A percentile compares a stretch with the other conserved stretches of the same genome.
These are phyloP conservation scores for Betta splendens DNA, from an alignment of 2,797 vertebrate genomes.

Conservation along the genomic window DNA sequence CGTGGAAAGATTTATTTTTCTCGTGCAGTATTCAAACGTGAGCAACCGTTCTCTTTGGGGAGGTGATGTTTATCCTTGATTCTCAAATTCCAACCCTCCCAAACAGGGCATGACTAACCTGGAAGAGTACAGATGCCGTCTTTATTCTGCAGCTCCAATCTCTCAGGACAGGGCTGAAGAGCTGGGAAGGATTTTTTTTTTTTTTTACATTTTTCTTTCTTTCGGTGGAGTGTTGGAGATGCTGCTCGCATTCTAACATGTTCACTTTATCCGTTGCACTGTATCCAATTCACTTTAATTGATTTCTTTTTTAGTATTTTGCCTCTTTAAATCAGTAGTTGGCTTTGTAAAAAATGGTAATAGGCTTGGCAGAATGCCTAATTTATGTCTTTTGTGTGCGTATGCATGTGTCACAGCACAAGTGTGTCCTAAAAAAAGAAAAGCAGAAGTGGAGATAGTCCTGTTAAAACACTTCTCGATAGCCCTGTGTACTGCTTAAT, in stretches of 20 bases:
- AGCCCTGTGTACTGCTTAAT: slow-evolving; percentile 50
- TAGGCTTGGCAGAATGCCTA: slow-evolving; percentile 84
- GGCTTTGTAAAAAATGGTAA: slow-evolving; percentile 86
- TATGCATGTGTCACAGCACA: slow-evolving; percentile 67
- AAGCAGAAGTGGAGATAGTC: slow-evolving; percentile 22
- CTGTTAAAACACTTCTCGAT: slow-evolving; percentile 42
- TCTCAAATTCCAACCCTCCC: slow-evolving; percentile 81
- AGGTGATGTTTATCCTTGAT: slow-evolving; percentile 81
- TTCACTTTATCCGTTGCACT: slow-evolving; percentile 84
- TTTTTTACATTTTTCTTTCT: slow-evolving; percentile 10
- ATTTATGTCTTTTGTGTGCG: slow-evolving; percentile 65
- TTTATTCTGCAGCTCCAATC: slow-evolving; percentile 80
- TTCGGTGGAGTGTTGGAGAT: slow-evolving; percentile 80
- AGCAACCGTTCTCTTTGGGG: slow-evolving; percentile 70
- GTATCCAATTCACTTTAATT: slow-evolving; percentile 92
- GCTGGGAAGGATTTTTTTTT: slow-evolving; percentile 67
- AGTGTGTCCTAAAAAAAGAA: slow-evolving; percentile 41
- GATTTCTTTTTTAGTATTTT: slow-evolving; percentile 85
- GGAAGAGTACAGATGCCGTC: slow-evolving; percentile 80
- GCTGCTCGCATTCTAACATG: slow-evolving; percentile 90
- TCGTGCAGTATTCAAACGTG: slow-evolving; percentile 69
- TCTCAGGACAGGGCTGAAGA: slow-evolving; percentile 82
- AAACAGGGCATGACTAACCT: slow-evolving; percentile 79
- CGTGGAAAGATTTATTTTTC: slow-evolving; percentile 70
- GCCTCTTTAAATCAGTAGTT: slow-evolving; percentile 87